Conservation (phyloP, 2,888 invertebrate genomes). For the Cinara cedri region DNA sequence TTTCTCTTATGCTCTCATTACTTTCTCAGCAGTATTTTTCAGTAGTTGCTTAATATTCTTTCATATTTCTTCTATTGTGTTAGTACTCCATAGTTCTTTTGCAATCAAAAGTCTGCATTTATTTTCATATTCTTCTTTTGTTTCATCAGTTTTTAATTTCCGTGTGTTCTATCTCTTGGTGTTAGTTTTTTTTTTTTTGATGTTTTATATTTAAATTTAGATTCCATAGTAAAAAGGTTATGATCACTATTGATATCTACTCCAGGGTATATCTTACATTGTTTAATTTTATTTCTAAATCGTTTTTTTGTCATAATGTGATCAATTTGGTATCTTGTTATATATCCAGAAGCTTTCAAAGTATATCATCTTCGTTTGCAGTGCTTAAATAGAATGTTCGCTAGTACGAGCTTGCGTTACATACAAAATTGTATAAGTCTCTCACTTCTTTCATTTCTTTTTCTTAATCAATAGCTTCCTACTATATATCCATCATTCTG, state of each 20-base stretch:
- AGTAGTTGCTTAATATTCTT: constrained; percentile 8
- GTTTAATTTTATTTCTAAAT: constrained; percentile 27
- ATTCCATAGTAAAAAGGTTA: too few relatives aligned
- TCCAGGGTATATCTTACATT: constrained; percentile 21
- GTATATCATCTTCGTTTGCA: too few relatives aligned
- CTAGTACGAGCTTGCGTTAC: too few relatives aligned
- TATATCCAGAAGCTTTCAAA: too few relatives aligned
- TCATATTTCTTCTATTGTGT: constrained; percentile 12
- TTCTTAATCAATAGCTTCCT: background rate
- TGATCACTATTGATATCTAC: background rate
- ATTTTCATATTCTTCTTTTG: background rate
- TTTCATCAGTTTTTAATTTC: background rate
- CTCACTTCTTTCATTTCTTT: background rate
- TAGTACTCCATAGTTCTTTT: background rate
- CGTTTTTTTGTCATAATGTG: constrained; percentile 36
- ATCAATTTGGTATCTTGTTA: background rate
- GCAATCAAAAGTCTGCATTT: background rate
- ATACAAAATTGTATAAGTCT: background rate
- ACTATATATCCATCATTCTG: background rate
- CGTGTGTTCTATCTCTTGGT: background rate
- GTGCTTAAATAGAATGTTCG: too few relatives aligned
- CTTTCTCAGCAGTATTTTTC: constrained; percentile 9
- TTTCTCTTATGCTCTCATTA: background rate
- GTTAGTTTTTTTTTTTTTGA: background rate
- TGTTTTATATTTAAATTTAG: background rate